phyloP scores from a whole-genome alignment of 2,888 invertebrate genomes.

The Rotaria magnacalcarata region DNA sequence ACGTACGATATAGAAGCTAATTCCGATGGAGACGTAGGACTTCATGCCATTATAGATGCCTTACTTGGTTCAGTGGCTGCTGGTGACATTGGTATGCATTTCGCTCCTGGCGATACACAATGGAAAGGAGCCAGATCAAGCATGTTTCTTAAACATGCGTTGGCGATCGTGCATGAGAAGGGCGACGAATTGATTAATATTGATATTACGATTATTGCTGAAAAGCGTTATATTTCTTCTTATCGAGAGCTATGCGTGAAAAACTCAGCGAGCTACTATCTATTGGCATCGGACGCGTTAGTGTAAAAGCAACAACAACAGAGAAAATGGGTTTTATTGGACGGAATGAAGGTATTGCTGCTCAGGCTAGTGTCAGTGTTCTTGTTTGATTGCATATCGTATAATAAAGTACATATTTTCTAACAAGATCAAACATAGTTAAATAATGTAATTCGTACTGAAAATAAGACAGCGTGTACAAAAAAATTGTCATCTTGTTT shows the following conservation, averaged over 20 bases:
- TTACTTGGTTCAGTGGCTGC: constrained; percentile 33
- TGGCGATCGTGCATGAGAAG: not conserved
- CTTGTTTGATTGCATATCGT: not conserved
- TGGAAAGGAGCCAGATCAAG: constrained; percentile 8
- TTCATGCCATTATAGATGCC: constrained; percentile 37
- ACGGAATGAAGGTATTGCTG: constrained; percentile 25
- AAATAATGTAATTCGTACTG: too few species aligned
- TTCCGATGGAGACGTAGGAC: constrained; percentile 33
- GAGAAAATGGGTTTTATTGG: constrained; percentile 32
- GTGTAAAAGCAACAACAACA: constrained; percentile 33
- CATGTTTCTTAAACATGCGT: constrained; percentile 7
- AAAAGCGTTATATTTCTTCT: not conserved
- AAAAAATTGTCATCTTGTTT: too few species aligned
- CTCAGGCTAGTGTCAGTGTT: not conserved
- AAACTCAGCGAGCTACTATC: not conserved
- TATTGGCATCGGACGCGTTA: not conserved
- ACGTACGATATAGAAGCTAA: not conserved
- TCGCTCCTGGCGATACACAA: not conserved
- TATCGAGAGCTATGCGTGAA: constrained; percentile 4
- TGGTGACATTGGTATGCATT: constrained; percentile 36
- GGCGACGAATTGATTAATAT: constrained; percentile 3
- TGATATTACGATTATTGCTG: constrained; percentile 34
- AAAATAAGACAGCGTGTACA: too few species aligned
- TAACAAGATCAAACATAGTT: too few species aligned
- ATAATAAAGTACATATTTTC: not conserved